phyloP scores from a whole-genome alignment of 2,113 vertebrate species.

The Phocoena sinus region DNA sequence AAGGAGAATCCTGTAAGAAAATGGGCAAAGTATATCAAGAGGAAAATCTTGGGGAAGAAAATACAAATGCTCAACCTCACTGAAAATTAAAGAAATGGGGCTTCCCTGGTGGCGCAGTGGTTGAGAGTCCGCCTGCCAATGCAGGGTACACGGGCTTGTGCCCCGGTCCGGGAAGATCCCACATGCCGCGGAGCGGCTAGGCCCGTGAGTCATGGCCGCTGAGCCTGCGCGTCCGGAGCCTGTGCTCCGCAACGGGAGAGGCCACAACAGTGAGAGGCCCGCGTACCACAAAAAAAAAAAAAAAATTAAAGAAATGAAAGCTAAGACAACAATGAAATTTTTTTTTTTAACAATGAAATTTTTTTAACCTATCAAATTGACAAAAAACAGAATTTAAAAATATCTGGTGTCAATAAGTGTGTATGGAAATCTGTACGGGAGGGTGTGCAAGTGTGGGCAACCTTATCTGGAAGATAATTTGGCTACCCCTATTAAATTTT shows the following conservation, averaged over 20 bases:
- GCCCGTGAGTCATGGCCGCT: too few relatives aligned
- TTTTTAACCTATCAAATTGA: background rate
- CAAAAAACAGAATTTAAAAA: background rate
- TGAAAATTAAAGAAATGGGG: background rate
- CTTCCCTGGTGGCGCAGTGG: too few relatives aligned
- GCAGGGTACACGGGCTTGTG: too few relatives aligned
- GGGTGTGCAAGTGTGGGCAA: background rate
- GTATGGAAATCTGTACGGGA: background rate
- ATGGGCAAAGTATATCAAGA: background rate
- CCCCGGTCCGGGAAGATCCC: too few relatives aligned
- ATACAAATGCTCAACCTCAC: background rate
- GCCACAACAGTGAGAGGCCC: too few relatives aligned
- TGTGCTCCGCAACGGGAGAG: too few relatives aligned
- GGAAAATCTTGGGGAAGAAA: background rate
- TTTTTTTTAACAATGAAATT: background rate
- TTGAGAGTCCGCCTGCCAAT: too few relatives aligned
- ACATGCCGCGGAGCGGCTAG: too few relatives aligned
- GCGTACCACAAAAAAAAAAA: too few relatives aligned
- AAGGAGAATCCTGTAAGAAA: slow-evolving; percentile 6
- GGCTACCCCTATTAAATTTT: background rate
- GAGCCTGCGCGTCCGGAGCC: too few relatives aligned
- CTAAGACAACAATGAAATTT: background rate
- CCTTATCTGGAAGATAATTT: background rate
- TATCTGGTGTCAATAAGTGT: background rate
- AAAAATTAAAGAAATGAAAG: background rate